A percentile compares a stretch with the other conserved stretches of the same genome.
Evolutionary conservation across 2,797 vertebrate species (phyloP).

Genomic region (Sebastes goodei): DNA sequence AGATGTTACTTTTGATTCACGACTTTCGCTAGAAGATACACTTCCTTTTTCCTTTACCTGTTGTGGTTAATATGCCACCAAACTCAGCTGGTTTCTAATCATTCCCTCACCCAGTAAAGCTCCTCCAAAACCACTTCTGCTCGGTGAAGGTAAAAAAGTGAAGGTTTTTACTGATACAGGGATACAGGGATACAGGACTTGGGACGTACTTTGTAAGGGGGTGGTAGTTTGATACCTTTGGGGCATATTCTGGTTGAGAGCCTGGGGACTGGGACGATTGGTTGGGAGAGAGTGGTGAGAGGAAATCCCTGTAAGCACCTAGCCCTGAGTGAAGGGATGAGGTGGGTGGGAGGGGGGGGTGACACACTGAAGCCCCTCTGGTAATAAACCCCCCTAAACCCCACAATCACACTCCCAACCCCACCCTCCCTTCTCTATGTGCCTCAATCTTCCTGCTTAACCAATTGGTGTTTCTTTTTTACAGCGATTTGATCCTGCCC

Average conservation of each 20-base stretch:
- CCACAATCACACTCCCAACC: slow-evolving; percentile 72
- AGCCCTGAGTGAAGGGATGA: slow-evolving; percentile 74
- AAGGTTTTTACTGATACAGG: slow-evolving; percentile 12
- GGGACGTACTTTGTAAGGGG: slow-evolving; percentile 12
- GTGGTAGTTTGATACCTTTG: slow-evolving; percentile 12
- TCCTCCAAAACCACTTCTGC: slow-evolving; percentile 12
- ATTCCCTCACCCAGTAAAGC: slow-evolving; percentile 18
- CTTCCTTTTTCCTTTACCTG: background rate
- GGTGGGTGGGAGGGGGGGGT: slow-evolving; percentile 46
- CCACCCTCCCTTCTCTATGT: slow-evolving; percentile 85
- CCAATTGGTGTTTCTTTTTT: slow-evolving; percentile 99
- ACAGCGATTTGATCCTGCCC: slow-evolving; percentile 99
- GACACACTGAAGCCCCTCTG: slow-evolving; percentile 72
- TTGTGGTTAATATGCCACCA: background rate
- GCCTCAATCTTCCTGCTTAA: slow-evolving; percentile 99
- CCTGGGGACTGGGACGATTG: slow-evolving; percentile 67
- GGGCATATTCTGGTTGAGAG: slow-evolving; percentile 36
- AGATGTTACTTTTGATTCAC: background rate
- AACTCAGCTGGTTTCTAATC: background rate
- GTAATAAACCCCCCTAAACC: slow-evolving; percentile 62
- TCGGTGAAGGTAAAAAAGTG: background rate
- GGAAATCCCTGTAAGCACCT: slow-evolving; percentile 79
- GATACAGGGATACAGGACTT: background rate
- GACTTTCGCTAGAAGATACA: background rate
- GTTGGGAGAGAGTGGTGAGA: slow-evolving; percentile 76